phyloP scores from a whole-genome alignment of 2,888 invertebrate genomes.

The Pristionchus japonicus region DNA sequence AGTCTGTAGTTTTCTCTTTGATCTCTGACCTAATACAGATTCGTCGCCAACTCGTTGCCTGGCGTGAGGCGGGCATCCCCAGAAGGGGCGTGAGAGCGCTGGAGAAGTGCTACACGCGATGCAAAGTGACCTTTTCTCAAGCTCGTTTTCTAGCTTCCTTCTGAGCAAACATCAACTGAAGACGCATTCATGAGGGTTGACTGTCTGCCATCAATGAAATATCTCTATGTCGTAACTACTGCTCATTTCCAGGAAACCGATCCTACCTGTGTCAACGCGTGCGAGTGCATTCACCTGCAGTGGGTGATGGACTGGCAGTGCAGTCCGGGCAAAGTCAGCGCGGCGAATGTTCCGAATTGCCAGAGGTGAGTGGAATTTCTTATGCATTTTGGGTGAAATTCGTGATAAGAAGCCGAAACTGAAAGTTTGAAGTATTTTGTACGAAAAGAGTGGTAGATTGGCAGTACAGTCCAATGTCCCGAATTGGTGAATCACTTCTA shows the following conservation, averaged over 20 bases:
- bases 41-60: constrained; percentile 63
- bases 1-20: constrained; percentile 14
- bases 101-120: constrained; percentile 60
- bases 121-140: no score
- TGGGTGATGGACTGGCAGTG: constrained; percentile 71
- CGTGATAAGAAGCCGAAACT: no score
- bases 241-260: constrained; percentile 45
- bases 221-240: no score
- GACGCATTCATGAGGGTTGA: no score
- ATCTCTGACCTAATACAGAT: constrained; percentile 56
- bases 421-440: no score
- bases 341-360: constrained; percentile 65
- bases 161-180: no score
- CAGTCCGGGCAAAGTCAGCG: constrained; percentile 59
- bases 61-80: constrained; percentile 65
- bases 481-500: no score
- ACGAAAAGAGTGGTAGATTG: no score
- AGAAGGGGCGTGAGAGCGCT: constrained; percentile 57
- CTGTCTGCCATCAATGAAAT: no score
- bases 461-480: no score
- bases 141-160: no score
- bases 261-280: constrained; percentile 63
- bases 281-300: constrained; percentile 69
- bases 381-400: no score
- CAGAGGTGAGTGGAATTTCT: constrained; percentile 52